Base-by-base conservation (phyloP, 2,888 invertebrate species). In the Athrips mouffetella region DNA sequence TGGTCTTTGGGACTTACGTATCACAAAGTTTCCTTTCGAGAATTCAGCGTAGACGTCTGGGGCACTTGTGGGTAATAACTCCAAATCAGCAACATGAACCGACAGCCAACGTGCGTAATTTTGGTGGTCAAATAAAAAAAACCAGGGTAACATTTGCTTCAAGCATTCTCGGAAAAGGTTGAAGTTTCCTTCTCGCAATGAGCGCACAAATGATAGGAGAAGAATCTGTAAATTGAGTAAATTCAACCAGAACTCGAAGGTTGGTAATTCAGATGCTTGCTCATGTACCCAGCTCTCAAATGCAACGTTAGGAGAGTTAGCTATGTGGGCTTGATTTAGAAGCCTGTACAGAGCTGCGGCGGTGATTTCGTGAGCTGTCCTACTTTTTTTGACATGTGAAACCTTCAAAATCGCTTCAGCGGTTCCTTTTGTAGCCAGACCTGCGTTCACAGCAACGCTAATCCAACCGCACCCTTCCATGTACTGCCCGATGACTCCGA, bases 1-100 rank as follows among this genome's bases (percentile, higher is more conserved):
- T n/a, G 52, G 57, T 21, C 47, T 50, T 21, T 42, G 37, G 20
- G 59, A 51, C 49, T 59, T 59, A 21, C 45, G 48, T 10, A 52
- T 33, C 20, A 42, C 52, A 47, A 53, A 49, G 45, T 45, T 45
- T 39, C 45, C 50, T 18, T 50, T 50, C 10, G n/a, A 37, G 18
- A 50, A 50, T 50, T 50, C 50, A 18, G 50, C 44, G 40, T 47
- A 18, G 42, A 50, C 47, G 47, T 50, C 48, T 42, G 48, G 50
- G 35, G 45, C 49, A 49, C 44, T 49, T 35, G 49, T 49, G 2
- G 49, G 45, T 20, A 45, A 45, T 27, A 15, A 41, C 16, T 41
- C 41, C 41, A 41, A 41, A 18, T 47, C 47, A 40, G 47, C 47
- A 20, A 45, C 39, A 47, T 47, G 41, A 25, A 47, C 47, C 47